Percentiles rank a stretch among this genome's conserved stretches.
phyloP scores from a whole-genome alignment of 2,797 vertebrate species.

The Acrossocheilus wenchowensis region DNA sequence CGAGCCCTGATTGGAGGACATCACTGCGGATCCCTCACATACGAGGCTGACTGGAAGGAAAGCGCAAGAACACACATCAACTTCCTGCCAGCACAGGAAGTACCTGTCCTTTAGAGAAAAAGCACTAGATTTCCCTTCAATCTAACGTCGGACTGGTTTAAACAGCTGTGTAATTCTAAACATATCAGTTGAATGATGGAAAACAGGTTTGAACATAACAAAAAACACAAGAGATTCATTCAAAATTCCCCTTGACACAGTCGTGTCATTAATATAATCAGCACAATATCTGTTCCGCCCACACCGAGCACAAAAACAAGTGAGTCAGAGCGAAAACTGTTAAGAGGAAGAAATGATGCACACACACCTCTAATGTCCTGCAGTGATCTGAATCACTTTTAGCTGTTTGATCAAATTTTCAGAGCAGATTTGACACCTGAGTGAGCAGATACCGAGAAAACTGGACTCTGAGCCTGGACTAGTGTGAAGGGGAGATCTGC shows the following conservation, averaged over 20 bases:
- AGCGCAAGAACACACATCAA: neutral
- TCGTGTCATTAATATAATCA: neutral
- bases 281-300: neutral
- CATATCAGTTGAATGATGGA: too few species aligned
- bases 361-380: neutral
- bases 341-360: neutral
- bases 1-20: constrained; percentile 94
- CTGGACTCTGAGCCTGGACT: neutral
- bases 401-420: neutral
- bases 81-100: neutral
- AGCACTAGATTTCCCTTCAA: neutral
- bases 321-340: neutral
- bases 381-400: neutral
- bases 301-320: neutral
- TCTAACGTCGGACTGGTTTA: neutral
- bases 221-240: neutral
- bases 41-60: constrained; percentile 76
- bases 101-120: neutral
- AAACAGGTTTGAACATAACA: too few species aligned
- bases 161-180: neutral
- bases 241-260: neutral
- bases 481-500: neutral
- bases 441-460: neutral
- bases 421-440: neutral
- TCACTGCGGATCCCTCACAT: constrained; percentile 83